Percentiles rank a stretch among this genome's conserved stretches.
These are phyloP conservation scores for Cassiopea andromeda DNA, from an alignment of 30 jellyfish, hydroid and myxozoan genomes.

Conservation along the genomic window DNA sequence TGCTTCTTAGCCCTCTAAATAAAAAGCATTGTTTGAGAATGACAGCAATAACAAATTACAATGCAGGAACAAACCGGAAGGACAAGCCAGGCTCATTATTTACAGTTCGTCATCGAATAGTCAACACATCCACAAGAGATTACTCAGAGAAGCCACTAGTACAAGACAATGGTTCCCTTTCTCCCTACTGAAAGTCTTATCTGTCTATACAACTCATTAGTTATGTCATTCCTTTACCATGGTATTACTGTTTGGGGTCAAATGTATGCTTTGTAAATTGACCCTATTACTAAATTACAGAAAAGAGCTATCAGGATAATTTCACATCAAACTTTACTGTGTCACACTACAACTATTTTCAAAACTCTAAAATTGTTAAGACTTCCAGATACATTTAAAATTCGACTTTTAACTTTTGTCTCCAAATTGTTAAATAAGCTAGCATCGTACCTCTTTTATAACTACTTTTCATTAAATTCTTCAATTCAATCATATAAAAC, in stretches of 20 bases:
- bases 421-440: background rate
- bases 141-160: no score
- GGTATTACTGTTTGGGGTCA: conserved; percentile 55
- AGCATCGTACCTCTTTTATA: background rate
- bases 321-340: conserved; percentile 22
- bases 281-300: conserved; percentile 29
- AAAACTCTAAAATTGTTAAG: conserved; percentile 9
- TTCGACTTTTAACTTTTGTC: conserved; percentile 11
- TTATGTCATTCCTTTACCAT: conserved; percentile 23
- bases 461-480: background rate
- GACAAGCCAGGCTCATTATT: no score
- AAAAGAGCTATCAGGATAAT: conserved; percentile 32
- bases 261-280: conserved; percentile 28
- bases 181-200: background rate
- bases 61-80: background rate
- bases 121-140: no score
- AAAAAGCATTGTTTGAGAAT: background rate
- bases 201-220: background rate
- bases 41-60: background rate
- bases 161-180: background rate
- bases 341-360: conserved; percentile 6
- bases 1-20: conserved; percentile 51
- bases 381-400: conserved; percentile 18
- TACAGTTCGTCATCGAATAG: no score
- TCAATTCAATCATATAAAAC: background rate